phyloP scores from a whole-genome alignment of 2,888 invertebrate genomes.

The Cybosia mesomella region DNA sequence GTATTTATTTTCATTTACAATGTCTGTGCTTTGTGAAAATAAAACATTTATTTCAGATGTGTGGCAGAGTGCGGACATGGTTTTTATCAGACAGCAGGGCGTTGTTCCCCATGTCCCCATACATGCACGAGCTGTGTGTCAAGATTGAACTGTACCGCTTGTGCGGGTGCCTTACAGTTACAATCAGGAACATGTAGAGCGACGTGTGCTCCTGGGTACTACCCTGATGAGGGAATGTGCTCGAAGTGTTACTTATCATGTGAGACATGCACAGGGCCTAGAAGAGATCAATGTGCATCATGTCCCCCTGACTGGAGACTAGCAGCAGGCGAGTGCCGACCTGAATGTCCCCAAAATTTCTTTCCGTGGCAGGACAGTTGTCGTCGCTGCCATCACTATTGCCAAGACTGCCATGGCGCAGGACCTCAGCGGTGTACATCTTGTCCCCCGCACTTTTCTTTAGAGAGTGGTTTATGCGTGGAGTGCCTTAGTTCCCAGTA shows the following conservation, averaged over 20 bases:
- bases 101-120: conserved; percentile 92
- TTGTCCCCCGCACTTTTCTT: conserved; percentile 90
- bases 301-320: conserved; percentile 94
- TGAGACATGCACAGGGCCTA: conserved; percentile 93
- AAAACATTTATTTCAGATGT: conserved; percentile 84
- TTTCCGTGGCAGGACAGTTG: conserved; percentile 94
- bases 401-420: conserved; percentile 94
- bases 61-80: conserved; percentile 93
- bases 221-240: conserved; percentile 94
- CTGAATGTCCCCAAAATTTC: conserved; percentile 94
- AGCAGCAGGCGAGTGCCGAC: conserved; percentile 93
- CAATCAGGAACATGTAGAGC: conserved; percentile 94
- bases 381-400: conserved; percentile 95
- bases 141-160: conserved; percentile 93
- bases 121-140: conserved; percentile 93
- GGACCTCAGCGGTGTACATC: conserved; percentile 91
- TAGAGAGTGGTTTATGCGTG: conserved; percentile 91
- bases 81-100: conserved; percentile 91
- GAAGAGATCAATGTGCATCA: conserved; percentile 93
- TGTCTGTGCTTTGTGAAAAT: conserved; percentile 36
- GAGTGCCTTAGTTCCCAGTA: conserved; percentile 92
- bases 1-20: conserved; percentile 41
- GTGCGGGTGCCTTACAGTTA: conserved; percentile 91
- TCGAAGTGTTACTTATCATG: conserved; percentile 94
- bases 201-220: conserved; percentile 93